Conservation (phyloP, 2,113 vertebrate species). For the Scomber japonicus region DNA sequence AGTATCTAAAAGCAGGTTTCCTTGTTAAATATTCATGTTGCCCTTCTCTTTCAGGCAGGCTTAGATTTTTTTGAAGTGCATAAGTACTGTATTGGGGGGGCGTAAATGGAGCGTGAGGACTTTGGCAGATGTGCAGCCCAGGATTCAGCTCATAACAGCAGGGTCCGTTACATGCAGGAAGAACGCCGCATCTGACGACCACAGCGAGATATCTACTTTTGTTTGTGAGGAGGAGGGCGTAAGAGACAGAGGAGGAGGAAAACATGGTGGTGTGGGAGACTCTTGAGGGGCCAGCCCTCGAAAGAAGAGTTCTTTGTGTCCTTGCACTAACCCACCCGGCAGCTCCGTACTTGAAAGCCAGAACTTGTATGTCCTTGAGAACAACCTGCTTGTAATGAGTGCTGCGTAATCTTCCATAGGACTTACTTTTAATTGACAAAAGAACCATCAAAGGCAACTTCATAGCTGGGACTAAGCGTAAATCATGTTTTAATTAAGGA, state of each 20-base stretch:
- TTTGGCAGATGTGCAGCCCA: slow-evolving; percentile 46
- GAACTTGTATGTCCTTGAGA: slow-evolving; percentile 76
- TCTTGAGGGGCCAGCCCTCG: slow-evolving; percentile 34
- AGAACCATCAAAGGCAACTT: slow-evolving; percentile 82
- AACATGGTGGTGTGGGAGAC: slow-evolving; percentile 41
- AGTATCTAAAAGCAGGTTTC: slow-evolving; percentile 66
- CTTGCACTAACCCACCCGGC: slow-evolving; percentile 58
- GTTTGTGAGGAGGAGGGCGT: slow-evolving; percentile 32
- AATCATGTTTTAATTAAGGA: slow-evolving; percentile 86
- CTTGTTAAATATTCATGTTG: slow-evolving; percentile 77
- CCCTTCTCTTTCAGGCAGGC: slow-evolving; percentile 64
- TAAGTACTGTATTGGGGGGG: slow-evolving; percentile 62
- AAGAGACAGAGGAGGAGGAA: slow-evolving; percentile 3
- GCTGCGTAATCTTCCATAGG: slow-evolving; percentile 71
- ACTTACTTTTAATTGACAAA: slow-evolving; percentile 83
- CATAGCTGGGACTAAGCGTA: slow-evolving; percentile 76
- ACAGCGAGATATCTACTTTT: slow-evolving; percentile 33
- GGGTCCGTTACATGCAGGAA: slow-evolving; percentile 45
- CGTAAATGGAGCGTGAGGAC: slow-evolving; percentile 65
- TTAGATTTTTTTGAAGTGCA: slow-evolving; percentile 48
- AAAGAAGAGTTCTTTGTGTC: slow-evolving; percentile 46
- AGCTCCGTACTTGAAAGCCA: slow-evolving; percentile 57
- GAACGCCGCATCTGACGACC: slow-evolving; percentile 8
- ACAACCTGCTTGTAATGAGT: slow-evolving; percentile 79
- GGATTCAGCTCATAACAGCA: slow-evolving; percentile 59